Conservation (phyloP, 2,888 invertebrate species). For the Andrena praecox region DNA sequence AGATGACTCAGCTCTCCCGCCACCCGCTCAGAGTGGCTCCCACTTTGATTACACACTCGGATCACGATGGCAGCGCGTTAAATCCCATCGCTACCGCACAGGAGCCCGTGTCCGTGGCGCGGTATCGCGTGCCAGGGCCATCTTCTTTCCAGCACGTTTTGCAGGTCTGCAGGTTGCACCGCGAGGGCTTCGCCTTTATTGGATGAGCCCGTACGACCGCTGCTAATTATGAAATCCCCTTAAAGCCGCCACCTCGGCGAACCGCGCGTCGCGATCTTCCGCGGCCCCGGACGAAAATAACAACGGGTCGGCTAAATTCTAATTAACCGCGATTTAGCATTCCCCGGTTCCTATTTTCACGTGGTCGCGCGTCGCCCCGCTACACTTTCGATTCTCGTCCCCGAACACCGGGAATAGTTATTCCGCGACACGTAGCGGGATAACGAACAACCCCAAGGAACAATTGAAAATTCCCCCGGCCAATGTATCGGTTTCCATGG, state of each 20-base stretch:
- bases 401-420: slow-evolving; percentile 2
- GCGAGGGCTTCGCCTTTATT: slow-evolving; percentile 78
- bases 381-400: background rate
- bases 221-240: slow-evolving; percentile 78
- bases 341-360: slow-evolving; percentile 45
- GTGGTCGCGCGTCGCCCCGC: background rate
- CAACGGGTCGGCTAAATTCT: slow-evolving; percentile 56
- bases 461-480: slow-evolving; percentile 3
- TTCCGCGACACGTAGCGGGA: slow-evolving; percentile 47
- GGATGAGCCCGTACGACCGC: slow-evolving; percentile 79
- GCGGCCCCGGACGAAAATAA: slow-evolving; percentile 52
- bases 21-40: too few species aligned
- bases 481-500: background rate
- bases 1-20: too few species aligned
- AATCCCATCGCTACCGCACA: too few species aligned
- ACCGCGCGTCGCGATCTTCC: slow-evolving; percentile 26
- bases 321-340: slow-evolving; percentile 58
- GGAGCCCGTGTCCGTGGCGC: slow-evolving; percentile 9
- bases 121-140: slow-evolving; percentile 36
- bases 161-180: slow-evolving; percentile 61
- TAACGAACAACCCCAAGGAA: slow-evolving; percentile 26
- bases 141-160: slow-evolving; percentile 34
- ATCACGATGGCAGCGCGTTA: too few species aligned
- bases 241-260: slow-evolving; percentile 62
- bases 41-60: too few species aligned